Percentiles rank a stretch among this genome's conserved stretches.
phyloP scores from a whole-genome alignment of 2,888 invertebrate species.

The Carterocephalus palaemon region DNA sequence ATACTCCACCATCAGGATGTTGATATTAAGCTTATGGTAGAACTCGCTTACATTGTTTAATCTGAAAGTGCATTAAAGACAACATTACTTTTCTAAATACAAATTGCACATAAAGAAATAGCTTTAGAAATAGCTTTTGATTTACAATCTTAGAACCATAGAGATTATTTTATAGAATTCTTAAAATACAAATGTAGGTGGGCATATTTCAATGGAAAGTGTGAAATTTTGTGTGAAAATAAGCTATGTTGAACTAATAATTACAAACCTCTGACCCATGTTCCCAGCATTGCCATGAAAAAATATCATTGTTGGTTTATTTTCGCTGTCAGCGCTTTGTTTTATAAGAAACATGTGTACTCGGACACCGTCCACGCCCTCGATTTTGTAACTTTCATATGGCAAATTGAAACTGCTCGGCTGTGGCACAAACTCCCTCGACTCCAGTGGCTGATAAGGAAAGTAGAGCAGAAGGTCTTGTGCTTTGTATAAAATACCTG shows the following conservation, averaged over 20 bases:
- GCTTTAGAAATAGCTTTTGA: too few species aligned
- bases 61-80: constrained; percentile 62
- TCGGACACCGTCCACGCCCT: constrained; percentile 85
- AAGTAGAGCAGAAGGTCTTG: constrained; percentile 93
- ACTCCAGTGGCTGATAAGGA: constrained; percentile 93
- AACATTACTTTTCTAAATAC: too few species aligned
- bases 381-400: constrained; percentile 87
- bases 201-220: too few species aligned
- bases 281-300: constrained; percentile 99
- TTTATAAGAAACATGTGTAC: constrained; percentile 90
- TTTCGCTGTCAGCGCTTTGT: constrained; percentile 83
- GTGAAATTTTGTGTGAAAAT: too few species aligned
- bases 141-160: too few species aligned
- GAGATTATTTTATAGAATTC: too few species aligned
- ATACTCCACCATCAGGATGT: constrained; percentile 95
- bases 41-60: constrained; percentile 93
- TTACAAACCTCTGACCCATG: constrained; percentile 89
- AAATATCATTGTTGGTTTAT: constrained; percentile 90
- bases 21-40: constrained; percentile 88
- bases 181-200: too few species aligned
- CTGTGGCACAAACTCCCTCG: constrained; percentile 91
- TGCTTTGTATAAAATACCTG: constrained; percentile 90
- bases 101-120: too few species aligned
- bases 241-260: not conserved
- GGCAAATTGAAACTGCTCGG: constrained; percentile 92